Percentiles rank a stretch among this genome's conserved stretches.
Conservation (phyloP, 2,113 vertebrate species). For the Nesoenas mayeri region DNA sequence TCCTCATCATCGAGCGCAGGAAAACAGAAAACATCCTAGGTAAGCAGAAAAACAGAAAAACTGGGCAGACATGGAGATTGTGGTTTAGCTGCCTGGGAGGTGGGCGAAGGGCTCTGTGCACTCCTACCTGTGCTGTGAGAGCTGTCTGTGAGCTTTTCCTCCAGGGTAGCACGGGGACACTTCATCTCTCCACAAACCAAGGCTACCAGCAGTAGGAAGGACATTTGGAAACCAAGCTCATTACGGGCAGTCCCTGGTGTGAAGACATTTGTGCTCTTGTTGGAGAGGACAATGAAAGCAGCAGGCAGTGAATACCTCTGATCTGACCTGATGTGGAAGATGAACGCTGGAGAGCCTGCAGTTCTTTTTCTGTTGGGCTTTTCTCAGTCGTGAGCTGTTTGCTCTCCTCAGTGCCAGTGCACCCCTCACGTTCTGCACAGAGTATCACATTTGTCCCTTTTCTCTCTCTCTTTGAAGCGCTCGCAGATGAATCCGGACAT, state of each 20-base stretch:
- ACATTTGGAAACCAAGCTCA: neutral
- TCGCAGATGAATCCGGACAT: constrained; percentile 84
- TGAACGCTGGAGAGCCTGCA: neutral
- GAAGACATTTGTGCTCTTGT: neutral
- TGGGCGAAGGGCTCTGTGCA: neutral
- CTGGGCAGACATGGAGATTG: neutral
- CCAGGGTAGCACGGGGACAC: neutral
- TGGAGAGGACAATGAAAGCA: neutral
- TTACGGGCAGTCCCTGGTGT: neutral
- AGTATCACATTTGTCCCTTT: neutral
- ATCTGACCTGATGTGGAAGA: neutral
- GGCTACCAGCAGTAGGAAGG: neutral
- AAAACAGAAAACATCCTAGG: constrained; percentile 90
- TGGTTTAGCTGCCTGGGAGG: neutral
- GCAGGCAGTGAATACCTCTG: neutral
- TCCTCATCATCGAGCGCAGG: constrained; percentile 89
- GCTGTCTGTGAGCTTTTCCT: neutral
- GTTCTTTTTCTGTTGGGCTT: neutral
- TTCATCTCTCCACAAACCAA: neutral
- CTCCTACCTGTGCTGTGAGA: neutral
- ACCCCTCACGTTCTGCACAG: neutral
- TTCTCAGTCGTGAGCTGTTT: neutral
- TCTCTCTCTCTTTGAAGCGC: constrained; percentile 70
- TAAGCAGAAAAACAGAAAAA: constrained; percentile 49
- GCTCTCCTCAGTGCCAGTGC: neutral